Evolutionary conservation across 2,113 vertebrate species (phyloP), one percentile per base, ranked within the genome.

Genomic region (Syngnathus scovelli): DNA sequence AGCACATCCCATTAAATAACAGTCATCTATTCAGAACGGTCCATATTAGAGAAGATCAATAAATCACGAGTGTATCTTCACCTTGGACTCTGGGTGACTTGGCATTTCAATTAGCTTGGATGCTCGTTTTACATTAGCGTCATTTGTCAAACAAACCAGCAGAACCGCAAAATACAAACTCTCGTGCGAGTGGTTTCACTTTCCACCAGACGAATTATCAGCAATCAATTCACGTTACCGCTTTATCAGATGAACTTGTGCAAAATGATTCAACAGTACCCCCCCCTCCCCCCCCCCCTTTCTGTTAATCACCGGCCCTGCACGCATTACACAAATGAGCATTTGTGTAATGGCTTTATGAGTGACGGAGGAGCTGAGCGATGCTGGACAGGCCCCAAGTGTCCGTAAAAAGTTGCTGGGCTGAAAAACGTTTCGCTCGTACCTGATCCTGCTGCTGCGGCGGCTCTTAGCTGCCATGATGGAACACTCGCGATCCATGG

Each of bases 71-170:
- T 19, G 77, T 58, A 54, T 78, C 76, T 81, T 79, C 75, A 71
- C 59, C 64, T 84, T 70, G 75, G 46, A 64, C 43, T 38, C 27
- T 55, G 73, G 51, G 72, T 78, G 71, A 77, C 80, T 38, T 27
- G 43, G 55, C 55, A 36, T 82, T 71, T 65, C 66, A 65, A 61
- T 80, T 75, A 77, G 39, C 59, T 61, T 74, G 23, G 36, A 9
- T 55, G 67, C 62, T 46, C 60, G 6, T 43, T 10, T 12, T 15
- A 61, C 39, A 62, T 62, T 27, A 27, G 12, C 12, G 39, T 43
- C 61, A 62, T 62, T 41, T 15, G 11, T 62, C 61, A 62, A 62
- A 13, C 12, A 44, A 62, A 60, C 58, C 33, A 62, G 19, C 11
- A 61, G 10, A 21, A 61, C 5, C 19, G 23, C 37, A 61, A 41